Base-by-base conservation (phyloP, 2,888 invertebrate genomes). In the Nemotelus pantherinus region DNA sequence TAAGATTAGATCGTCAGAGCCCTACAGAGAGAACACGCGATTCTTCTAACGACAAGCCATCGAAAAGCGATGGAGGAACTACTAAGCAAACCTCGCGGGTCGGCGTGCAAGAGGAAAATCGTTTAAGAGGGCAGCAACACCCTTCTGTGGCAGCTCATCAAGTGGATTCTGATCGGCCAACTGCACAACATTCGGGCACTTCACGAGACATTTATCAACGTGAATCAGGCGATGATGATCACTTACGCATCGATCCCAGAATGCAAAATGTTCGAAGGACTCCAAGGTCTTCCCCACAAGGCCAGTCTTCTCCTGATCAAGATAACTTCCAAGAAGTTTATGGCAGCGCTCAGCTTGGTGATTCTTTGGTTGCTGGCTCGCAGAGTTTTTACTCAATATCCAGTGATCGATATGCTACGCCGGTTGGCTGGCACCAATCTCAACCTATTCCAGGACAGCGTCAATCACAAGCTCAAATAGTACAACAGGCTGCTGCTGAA, bases 341-440 rank as follows among this genome's bases (percentile, higher is more conserved):
- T 43, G 55, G 50, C 10, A 70, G 70, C 10, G 70, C n/a, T 2
- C 45, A 53, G 3, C 70, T 55, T 3, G 70, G 55, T 9, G 70
- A 70, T 4, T 41, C 25, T 48, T 70, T 55, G 3, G 65, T 7
- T n/a, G 65, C 47, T 3, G 65, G 65, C 44, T 43, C 55, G 44
- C 70, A 70, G 55, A 70, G 70, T n/a, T 70, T 70, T n/a, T 70
- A 55, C 43, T 70, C 70, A 43, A n/a, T 70, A 41, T 55, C 53
- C 10, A 70, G 55, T 10, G 70, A 70, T 9, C 50, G 7, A 53
- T 50, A n/a, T 39, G 70, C n/a, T 7, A 48, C 68, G n/a, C 70
- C 70, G 39, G 41, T 70, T 2, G 70, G 70, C 43, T 70, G 70
- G 70, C 70, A 53, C 43, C 70, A 70, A 70, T 41, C 55, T 2